Percentiles rank a stretch among this genome's conserved stretches.
phyloP scores from a whole-genome alignment of 2,113 vertebrate genomes.

The Pycnonotus jocosus region DNA sequence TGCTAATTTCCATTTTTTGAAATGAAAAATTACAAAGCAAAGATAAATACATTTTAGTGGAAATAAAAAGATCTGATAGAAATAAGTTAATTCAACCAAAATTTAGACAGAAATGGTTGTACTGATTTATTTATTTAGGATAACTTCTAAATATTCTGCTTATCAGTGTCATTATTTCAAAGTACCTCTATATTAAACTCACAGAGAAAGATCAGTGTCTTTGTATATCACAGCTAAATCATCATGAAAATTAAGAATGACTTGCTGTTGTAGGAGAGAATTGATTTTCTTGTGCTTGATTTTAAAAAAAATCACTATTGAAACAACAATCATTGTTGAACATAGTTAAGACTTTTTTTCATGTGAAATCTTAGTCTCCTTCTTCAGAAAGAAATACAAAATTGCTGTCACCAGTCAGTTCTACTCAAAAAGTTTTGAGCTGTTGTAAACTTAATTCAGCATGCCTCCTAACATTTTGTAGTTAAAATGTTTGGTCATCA shows the following conservation, averaged over 20 bases:
- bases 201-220: neutral
- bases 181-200: neutral
- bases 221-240: neutral
- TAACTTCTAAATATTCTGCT: neutral
- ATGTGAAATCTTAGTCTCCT: neutral
- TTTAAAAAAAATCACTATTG: neutral
- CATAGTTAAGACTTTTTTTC: neutral
- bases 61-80: neutral
- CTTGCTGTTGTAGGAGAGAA: neutral
- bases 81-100: neutral
- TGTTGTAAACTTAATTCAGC: neutral
- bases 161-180: neutral
- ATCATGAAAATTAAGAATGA: neutral
- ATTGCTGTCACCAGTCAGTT: neutral
- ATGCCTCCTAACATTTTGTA: neutral
- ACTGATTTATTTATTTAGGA: neutral
- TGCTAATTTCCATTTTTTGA: neutral
- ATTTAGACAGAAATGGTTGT: neutral
- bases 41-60: neutral
- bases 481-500: neutral
- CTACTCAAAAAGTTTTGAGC: neutral
- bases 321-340: neutral
- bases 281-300: neutral
- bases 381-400: neutral
- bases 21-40: neutral